Percentiles rank a stretch among this genome's conserved stretches.
Evolutionary conservation across 2,888 invertebrate species (phyloP).

Genomic region (Eupsilia transversa): DNA sequence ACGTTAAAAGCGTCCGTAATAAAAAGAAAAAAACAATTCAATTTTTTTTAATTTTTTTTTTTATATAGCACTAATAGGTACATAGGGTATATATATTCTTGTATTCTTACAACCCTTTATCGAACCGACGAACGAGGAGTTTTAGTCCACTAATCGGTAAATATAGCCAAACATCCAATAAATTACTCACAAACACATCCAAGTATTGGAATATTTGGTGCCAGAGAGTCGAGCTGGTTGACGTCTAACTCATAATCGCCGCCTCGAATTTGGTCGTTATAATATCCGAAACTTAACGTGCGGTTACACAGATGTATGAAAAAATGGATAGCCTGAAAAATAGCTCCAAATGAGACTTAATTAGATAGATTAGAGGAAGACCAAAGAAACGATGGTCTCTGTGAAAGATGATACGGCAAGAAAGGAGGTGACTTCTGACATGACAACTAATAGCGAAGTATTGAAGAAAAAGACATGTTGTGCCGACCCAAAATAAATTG

Average conservation of each 20-base stretch:
- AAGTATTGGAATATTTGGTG: constrained; percentile 50
- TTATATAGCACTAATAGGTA: not conserved
- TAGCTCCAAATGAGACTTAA: not conserved
- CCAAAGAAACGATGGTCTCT: no score
- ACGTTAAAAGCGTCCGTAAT: no score
- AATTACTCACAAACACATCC: constrained; percentile 24
- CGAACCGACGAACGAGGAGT: not conserved
- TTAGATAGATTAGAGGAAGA: no score
- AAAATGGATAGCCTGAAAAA: not conserved
- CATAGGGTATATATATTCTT: not conserved
- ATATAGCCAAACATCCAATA: constrained; percentile 4
- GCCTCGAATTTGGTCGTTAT: constrained; percentile 77
- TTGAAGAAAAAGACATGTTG: no score
- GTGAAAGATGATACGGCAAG: no score
- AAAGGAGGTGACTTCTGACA: no score
- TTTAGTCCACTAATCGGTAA: not conserved
- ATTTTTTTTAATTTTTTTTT: no score
- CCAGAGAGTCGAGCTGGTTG: constrained; percentile 60
- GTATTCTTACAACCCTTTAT: not conserved
- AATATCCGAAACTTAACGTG: constrained; percentile 80
- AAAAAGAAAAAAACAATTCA: no score
- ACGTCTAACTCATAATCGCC: constrained; percentile 79
- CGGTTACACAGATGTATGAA: constrained; percentile 51
- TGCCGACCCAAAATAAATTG: no score
- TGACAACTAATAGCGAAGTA: no score